Percentiles rank a stretch among this genome's conserved stretches.
Evolutionary conservation across 64 coral and sea anemone genomes (phyloP).

Genomic region (Trachythela sp.): DNA sequence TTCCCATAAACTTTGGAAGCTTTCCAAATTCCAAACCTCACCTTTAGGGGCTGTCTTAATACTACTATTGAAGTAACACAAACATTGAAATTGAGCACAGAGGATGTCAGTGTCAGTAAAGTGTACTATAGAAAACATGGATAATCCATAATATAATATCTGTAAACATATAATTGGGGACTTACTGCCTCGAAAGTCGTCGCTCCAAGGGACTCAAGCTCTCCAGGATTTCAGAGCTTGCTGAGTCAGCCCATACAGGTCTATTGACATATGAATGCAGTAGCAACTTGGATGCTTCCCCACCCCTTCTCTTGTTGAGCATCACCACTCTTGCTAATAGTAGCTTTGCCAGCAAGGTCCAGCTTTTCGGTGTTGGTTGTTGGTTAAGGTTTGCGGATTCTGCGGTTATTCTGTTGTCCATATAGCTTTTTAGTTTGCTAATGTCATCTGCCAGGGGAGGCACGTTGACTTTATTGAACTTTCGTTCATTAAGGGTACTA

Average conservation of each 20-base stretch:
- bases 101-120: too few relatives aligned
- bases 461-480: constrained; percentile 13
- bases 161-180: too few relatives aligned
- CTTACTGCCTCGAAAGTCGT: constrained; percentile 44
- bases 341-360: constrained; percentile 29
- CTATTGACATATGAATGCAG: background rate
- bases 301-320: constrained; percentile 47
- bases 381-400: background rate
- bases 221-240: background rate
- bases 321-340: constrained; percentile 46
- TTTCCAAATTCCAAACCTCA: too few relatives aligned
- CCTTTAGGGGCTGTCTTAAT: too few relatives aligned
- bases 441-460: constrained; percentile 17
- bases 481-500: background rate
- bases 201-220: constrained; percentile 22
- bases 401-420: constrained; percentile 22
- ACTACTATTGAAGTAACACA: too few relatives aligned
- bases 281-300: constrained; percentile 47
- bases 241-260: constrained; percentile 27
- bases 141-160: too few relatives aligned
- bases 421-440: background rate
- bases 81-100: too few relatives aligned
- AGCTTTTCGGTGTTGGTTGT: background rate
- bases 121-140: too few relatives aligned
- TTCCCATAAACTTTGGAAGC: too few relatives aligned